Conservation (phyloP, 2,113 vertebrate species). For the Leptosomus discolor region DNA sequence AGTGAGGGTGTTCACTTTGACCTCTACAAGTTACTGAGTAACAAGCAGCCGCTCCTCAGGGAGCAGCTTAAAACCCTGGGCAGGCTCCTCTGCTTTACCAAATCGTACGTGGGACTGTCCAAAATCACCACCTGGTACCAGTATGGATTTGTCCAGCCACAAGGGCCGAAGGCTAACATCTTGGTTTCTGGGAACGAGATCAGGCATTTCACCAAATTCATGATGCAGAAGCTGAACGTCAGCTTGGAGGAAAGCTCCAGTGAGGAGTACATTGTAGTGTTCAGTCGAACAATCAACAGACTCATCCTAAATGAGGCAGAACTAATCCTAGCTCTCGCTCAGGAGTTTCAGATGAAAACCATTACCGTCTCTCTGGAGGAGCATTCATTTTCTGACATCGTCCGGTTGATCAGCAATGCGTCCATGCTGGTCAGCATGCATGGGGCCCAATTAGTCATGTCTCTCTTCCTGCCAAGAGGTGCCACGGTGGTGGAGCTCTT, state of each 20-base stretch:
- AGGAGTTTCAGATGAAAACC: slow-evolving; percentile 95
- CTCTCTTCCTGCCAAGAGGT: slow-evolving; percentile 91
- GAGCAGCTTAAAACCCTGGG: slow-evolving; percentile 90
- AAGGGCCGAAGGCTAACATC: slow-evolving; percentile 96
- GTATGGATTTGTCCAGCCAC: slow-evolving; percentile 95
- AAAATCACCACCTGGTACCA: slow-evolving; percentile 99
- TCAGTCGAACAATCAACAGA: slow-evolving; percentile 89
- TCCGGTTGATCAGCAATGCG: slow-evolving; percentile 85
- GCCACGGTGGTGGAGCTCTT: slow-evolving; percentile 91
- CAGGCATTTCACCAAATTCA: slow-evolving; percentile 85
- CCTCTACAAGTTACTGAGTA: slow-evolving; percentile 91
- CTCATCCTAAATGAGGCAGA: slow-evolving; percentile 95
- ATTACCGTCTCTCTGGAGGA: slow-evolving; percentile 92
- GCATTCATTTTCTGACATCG: slow-evolving; percentile 83
- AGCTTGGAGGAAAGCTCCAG: slow-evolving; percentile 63
- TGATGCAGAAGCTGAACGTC: slow-evolving; percentile 85
- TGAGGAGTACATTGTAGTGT: slow-evolving; percentile 90
- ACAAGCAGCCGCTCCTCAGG: slow-evolving; percentile 89
- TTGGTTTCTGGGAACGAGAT: slow-evolving; percentile 93
- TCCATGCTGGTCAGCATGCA: slow-evolving; percentile 97
- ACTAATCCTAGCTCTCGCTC: slow-evolving; percentile 89
- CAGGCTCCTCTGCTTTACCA: slow-evolving; percentile 93
- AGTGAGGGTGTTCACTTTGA: slow-evolving; percentile 90
- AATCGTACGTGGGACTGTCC: slow-evolving; percentile 91
- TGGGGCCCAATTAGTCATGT: slow-evolving; percentile 90